Conservation (phyloP, 2,113 vertebrate genomes). For the Nyctibius bracteatus region DNA sequence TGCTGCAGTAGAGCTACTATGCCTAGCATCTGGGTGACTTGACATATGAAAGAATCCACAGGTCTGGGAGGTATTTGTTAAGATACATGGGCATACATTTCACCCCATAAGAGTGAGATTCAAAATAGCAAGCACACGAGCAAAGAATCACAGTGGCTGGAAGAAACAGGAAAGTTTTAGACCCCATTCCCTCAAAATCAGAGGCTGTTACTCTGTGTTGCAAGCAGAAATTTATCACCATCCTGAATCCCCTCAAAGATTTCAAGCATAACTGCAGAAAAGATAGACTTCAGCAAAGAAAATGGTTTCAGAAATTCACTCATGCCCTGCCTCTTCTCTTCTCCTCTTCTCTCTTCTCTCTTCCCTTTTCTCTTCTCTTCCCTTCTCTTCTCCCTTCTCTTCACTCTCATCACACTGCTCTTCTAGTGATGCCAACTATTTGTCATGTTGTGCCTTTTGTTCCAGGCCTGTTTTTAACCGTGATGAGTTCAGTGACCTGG, state of each 20-base stretch:
- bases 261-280: neutral
- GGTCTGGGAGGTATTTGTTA: neutral
- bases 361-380: neutral
- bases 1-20: neutral
- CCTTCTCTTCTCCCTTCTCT: neutral
- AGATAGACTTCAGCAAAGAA: neutral
- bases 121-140: neutral
- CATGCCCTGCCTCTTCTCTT: too few relatives aligned
- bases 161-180: neutral
- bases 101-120: accelerated
- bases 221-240: neutral
- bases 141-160: neutral
- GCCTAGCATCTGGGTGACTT: neutral
- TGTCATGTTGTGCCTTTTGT: neutral
- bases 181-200: neutral
- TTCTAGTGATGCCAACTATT: neutral
- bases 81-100: neutral
- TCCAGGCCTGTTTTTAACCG: neutral
- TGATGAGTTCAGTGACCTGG: neutral
- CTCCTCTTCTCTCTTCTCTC: too few relatives aligned
- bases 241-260: neutral
- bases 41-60: neutral
- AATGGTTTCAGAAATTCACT: neutral
- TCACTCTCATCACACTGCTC: neutral
- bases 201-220: neutral